Conservation (phyloP, 2,113 vertebrate genomes). For the Microtus ochrogaster region DNA sequence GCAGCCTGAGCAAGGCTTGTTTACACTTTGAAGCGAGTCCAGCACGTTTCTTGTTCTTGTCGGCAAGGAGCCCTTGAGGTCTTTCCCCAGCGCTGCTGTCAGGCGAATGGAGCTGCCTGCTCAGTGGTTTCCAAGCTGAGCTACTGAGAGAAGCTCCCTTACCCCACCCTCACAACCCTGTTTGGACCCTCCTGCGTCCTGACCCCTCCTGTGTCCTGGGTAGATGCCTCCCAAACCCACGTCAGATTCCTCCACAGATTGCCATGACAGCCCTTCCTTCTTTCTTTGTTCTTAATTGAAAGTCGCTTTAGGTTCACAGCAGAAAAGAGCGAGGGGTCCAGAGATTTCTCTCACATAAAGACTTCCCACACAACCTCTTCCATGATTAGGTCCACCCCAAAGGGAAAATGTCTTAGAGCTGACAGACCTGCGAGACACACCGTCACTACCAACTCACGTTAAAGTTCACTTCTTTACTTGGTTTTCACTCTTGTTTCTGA, state of each 20-base stretch:
- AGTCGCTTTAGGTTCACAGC: background rate
- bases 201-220: background rate
- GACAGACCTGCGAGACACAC: no score
- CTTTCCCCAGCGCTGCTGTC: background rate
- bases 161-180: background rate
- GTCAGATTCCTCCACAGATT: background rate
- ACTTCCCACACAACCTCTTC: background rate
- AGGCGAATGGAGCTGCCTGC: background rate
- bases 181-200: background rate
- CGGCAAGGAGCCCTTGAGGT: background rate
- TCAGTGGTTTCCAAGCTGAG: fast-evolving
- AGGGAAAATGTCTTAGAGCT: fast-evolving
- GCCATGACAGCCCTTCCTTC: background rate
- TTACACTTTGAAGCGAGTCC: constrained; percentile 40
- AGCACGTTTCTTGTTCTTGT: constrained; percentile 36
- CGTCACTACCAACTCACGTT: background rate
- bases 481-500: background rate
- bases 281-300: background rate
- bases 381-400: background rate
- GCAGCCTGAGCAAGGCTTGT: constrained; percentile 31
- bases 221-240: background rate
- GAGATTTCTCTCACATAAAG: background rate
- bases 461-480: background rate
- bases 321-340: background rate
- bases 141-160: background rate